Conservation (phyloP, 2,113 vertebrate genomes). For the Plotosus lineatus region DNA sequence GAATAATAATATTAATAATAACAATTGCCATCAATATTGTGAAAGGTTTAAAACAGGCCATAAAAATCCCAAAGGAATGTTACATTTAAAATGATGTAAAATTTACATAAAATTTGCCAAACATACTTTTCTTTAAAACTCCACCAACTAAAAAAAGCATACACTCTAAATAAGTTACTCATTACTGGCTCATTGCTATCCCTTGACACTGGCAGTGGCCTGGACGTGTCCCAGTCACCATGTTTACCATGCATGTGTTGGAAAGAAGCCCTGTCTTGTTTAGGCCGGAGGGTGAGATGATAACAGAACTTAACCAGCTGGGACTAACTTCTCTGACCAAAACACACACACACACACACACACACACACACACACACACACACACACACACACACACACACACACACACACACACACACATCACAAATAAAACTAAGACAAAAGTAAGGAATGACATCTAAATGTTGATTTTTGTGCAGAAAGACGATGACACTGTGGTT, state of each 20-base stretch:
- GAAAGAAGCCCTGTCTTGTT: slow-evolving; percentile 73
- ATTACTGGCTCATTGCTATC: slow-evolving; percentile 10
- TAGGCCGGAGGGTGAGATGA: slow-evolving; percentile 59
- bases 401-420: neutral
- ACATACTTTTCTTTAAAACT: neutral
- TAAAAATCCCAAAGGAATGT: neutral
- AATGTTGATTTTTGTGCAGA: neutral
- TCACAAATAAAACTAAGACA: slow-evolving; percentile 28
- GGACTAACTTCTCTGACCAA: slow-evolving; percentile 57
- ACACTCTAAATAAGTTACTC: slow-evolving; percentile 4
- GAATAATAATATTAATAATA: neutral
- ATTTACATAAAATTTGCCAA: neutral
- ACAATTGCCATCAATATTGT: neutral
- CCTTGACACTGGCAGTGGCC: neutral
- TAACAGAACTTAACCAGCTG: slow-evolving; percentile 46
- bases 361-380: neutral
- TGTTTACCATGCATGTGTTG: slow-evolving; percentile 39
- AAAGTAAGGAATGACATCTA: neutral
- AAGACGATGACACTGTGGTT: neutral
- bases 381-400: neutral
- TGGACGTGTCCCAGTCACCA: neutral
- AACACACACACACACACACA: neutral
- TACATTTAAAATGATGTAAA: too few species aligned
- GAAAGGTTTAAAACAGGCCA: neutral
- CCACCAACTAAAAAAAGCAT: neutral